Evolutionary conservation across 1,140 invertebrate genomes (phyloP).

Genomic region (Rhizoglyphus robini): DNA sequence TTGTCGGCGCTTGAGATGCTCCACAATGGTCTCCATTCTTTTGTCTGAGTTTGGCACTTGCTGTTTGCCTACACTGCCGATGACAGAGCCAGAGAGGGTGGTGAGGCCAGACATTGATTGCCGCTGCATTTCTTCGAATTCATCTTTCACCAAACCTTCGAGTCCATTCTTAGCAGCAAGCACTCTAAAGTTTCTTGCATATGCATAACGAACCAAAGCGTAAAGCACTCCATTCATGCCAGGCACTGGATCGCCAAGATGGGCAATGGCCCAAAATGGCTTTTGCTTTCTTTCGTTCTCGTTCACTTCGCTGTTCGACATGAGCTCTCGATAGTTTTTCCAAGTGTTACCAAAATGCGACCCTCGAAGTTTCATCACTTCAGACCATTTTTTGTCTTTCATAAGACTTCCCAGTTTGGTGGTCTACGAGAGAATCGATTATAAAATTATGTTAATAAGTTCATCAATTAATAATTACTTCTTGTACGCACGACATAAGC

Average conservation of each 20-base stretch:
- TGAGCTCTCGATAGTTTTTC: conserved; percentile 55
- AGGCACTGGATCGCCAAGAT: conserved; percentile 92
- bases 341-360: conserved; percentile 56
- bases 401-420: conserved; percentile 75
- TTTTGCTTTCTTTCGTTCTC: conserved; percentile 19
- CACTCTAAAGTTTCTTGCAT: conserved; percentile 72
- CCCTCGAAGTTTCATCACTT: conserved; percentile 80
- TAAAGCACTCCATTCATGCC: conserved; percentile 96
- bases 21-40: neutral
- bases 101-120: neutral
- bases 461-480: conserved; percentile 30
- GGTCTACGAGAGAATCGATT: conserved; percentile 30
- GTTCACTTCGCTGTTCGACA: conserved; percentile 60
- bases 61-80: neutral
- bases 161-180: conserved; percentile 86
- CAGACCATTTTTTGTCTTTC: conserved; percentile 77
- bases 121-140: neutral
- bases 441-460: neutral
- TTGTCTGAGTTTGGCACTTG: neutral
- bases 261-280: conserved; percentile 69
- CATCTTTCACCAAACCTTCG: conserved; percentile 61
- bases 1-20: neutral
- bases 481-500: conserved; percentile 90
- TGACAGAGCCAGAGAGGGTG: neutral
- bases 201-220: conserved; percentile 85